These are phyloP conservation scores for Anhinga rufa DNA, from an alignment of 2,113 vertebrate species.

Conservation along the genomic window DNA sequence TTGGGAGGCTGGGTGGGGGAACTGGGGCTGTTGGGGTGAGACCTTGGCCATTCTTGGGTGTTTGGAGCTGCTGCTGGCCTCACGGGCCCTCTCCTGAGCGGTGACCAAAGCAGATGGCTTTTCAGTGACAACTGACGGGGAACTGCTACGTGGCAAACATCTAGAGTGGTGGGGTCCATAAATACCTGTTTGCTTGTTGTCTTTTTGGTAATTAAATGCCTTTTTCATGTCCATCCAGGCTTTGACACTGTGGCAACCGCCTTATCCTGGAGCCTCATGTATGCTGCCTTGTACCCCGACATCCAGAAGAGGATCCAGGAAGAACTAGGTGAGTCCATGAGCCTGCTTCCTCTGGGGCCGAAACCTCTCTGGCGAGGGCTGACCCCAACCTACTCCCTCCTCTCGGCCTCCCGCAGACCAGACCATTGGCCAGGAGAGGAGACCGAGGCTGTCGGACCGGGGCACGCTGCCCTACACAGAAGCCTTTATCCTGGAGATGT, in stretches of 20 bases:
- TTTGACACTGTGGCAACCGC: constrained; percentile 89
- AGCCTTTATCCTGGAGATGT: constrained; percentile 88
- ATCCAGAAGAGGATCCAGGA: constrained; percentile 84
- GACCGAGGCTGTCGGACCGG: constrained; percentile 77
- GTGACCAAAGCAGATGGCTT: not conserved
- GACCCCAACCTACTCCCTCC: not conserved
- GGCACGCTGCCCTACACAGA: constrained; percentile 76
- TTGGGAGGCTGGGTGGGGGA: not conserved
- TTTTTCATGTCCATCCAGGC: constrained; percentile 65
- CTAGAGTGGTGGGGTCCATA: not conserved
- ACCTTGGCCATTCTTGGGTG: rapidly evolving
- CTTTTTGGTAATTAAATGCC: not conserved
- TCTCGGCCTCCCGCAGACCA: constrained; percentile 63
- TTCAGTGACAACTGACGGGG: not conserved
- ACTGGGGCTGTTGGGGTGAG: too few relatives aligned
- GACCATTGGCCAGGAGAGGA: constrained; percentile 73
- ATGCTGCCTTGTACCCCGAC: constrained; percentile 66
- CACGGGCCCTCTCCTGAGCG: rapidly evolving
- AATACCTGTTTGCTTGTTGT: not conserved
- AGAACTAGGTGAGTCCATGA: constrained; percentile 80
- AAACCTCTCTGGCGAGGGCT: not conserved
- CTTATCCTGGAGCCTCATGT: constrained; percentile 88
- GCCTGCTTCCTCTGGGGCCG: rapidly evolving
- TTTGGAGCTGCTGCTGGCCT: not conserved
- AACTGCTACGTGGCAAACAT: not conserved